These are phyloP conservation scores for Thumatha senex DNA, from an alignment of 2,888 invertebrate genomes.

Conservation along the genomic window DNA sequence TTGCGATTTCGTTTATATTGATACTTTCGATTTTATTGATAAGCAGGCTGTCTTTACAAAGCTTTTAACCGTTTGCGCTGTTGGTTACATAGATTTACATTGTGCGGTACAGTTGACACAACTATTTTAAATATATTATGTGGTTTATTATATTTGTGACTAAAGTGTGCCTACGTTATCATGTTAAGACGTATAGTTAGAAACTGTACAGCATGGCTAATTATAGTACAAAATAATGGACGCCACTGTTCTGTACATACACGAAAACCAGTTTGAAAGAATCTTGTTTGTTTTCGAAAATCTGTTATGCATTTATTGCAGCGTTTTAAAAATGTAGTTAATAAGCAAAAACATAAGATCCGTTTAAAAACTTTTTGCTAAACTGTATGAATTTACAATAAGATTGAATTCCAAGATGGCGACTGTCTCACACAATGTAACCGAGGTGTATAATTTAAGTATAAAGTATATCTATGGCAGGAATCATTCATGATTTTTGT, in stretches of 20 bases:
- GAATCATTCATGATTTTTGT: conserved; percentile 58
- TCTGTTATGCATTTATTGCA: too few relatives aligned
- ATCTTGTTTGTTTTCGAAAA: too few relatives aligned
- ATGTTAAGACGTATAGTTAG: background rate
- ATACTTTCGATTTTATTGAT: too few relatives aligned
- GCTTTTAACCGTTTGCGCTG: conserved; percentile 18
- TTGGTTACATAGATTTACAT: conserved; percentile 14
- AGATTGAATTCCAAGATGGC: conserved; percentile 2
- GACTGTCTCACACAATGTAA: conserved; percentile 26
- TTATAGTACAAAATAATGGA: too few relatives aligned
- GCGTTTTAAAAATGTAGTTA: too few relatives aligned
- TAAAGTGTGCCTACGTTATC: too few relatives aligned
- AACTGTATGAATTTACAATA: background rate
- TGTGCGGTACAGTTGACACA: conserved; percentile 22
- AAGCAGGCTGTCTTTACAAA: conserved; percentile 15
- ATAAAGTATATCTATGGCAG: conserved; percentile 36
- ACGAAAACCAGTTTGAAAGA: too few relatives aligned
- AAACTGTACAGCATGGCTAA: too few relatives aligned
- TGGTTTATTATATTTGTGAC: background rate
- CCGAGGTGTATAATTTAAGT: conserved; percentile 23
- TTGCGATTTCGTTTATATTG: too few relatives aligned
- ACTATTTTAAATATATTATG: background rate
- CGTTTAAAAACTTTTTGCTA: too few relatives aligned
- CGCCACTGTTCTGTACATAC: too few relatives aligned
- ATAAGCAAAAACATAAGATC: too few relatives aligned